A percentile compares a stretch with the other conserved stretches of the same genome.
Evolutionary conservation across 1,140 invertebrate genomes (phyloP).

Genomic region (Sarcophaga peregrina): DNA sequence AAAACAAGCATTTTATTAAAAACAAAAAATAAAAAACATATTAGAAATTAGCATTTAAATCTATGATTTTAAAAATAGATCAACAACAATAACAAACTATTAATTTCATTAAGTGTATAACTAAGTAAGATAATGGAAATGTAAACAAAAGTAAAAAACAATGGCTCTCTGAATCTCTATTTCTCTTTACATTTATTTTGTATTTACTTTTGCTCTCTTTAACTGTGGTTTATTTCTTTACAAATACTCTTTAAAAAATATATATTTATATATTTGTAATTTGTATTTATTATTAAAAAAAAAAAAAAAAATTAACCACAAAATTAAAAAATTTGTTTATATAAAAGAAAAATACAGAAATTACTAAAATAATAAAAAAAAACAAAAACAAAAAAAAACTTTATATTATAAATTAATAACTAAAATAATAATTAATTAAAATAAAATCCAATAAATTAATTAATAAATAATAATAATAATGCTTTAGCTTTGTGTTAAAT

Average conservation of each 20-base stretch:
- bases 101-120: not conserved
- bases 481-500: constrained; percentile 67
- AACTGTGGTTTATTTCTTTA: not conserved
- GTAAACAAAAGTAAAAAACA: not conserved
- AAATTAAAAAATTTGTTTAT: constrained; percentile 36
- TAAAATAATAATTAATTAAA: constrained; percentile 45
- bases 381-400: constrained; percentile 28
- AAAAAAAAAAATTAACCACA: constrained; percentile 13
- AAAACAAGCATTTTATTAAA: too few relatives aligned
- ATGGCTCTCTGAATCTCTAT: not conserved
- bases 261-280: constrained; percentile 8
- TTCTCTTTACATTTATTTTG: not conserved
- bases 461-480: constrained; percentile 42
- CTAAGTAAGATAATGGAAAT: too few relatives aligned
- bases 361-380: constrained; percentile 38
- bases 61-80: too few relatives aligned
- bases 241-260: not conserved
- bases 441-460: constrained; percentile 44
- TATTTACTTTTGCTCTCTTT: not conserved
- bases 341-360: constrained; percentile 23
- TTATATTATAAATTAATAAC: constrained; percentile 45
- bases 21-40: not conserved
- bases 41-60: not conserved
- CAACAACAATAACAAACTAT: not conserved
- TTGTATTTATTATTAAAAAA: not conserved